Evolutionary conservation across 2,888 invertebrate genomes (phyloP), one percentile per base, ranked within the genome.

Genomic region (Papilio protenor): DNA sequence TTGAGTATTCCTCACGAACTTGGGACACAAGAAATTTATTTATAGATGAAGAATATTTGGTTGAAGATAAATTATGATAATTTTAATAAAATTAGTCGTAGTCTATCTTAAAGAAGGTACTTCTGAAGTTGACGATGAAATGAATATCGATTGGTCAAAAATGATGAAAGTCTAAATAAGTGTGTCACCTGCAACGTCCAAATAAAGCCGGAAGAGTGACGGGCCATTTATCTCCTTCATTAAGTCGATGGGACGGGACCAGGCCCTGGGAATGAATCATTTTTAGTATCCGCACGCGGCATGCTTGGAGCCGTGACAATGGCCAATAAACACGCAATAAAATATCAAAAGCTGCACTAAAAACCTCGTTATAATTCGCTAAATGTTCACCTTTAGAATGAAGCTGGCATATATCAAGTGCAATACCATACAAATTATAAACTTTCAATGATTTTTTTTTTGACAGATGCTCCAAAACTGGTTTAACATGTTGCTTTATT

Each of bases 241-340:
- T 91, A 91, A 90, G 88, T 87, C 85, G 83, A 87, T 88, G 88
- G 87, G 87, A 89, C 90, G 82, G 82, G 82, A 80, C 82, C 79
- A 83, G 82, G 80, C 82, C 81, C 81, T 86, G 83, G 81, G 87
- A 87, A 91, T 93, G 92, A 93, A 93, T 93, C 92, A 94, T 90
- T 87, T 91, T 90, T 87, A 92, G 89, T 90, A 89, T 86, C 87
- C 87, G 85, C 80, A 83, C 82, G 87, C 82, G 87, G 86, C 86
- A 87, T 88, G 88, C 84, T 88, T 86, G 85, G 87, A 85, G 84
- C 84, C 87, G 88, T 89, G 88, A 87, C 90, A 92, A 94, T 91
- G 91, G 91, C 91, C 92, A 92, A 93, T 94, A 94, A 94, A 94
- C 94, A 94, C 91, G 87, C 90, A 91, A 90, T 94, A 93, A 92